These are phyloP conservation scores for Apis laboriosa DNA, from an alignment of 1,140 invertebrate species.

Conservation along the genomic window DNA sequence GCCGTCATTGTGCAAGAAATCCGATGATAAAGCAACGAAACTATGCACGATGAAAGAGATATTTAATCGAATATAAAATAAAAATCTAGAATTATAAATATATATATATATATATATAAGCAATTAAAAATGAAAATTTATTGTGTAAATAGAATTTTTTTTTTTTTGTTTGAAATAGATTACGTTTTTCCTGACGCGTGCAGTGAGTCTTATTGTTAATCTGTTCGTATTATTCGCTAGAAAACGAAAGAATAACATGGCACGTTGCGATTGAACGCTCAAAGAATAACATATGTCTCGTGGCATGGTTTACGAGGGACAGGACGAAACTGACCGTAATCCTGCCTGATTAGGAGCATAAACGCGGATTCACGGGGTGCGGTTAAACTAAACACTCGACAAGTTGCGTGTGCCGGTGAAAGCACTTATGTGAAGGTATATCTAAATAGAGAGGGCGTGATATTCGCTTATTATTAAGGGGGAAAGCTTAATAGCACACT, in stretches of 20 bases:
- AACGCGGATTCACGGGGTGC: constrained; percentile 45
- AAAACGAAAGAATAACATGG: constrained; percentile 42
- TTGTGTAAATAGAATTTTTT: too few relatives aligned
- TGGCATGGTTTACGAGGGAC: constrained; percentile 38
- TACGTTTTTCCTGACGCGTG: constrained; percentile 12
- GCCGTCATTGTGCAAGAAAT: neutral
- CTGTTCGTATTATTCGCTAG: neutral
- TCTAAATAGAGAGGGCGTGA: constrained; percentile 16
- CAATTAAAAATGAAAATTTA: too few relatives aligned
- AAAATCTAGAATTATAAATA: neutral
- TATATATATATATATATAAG: too few relatives aligned
- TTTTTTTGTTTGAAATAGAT: neutral
- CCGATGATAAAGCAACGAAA: neutral
- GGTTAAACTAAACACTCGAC: constrained; percentile 72
- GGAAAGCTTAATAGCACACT: neutral
- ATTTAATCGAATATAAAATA: neutral
- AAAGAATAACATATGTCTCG: constrained; percentile 63
- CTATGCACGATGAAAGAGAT: neutral
- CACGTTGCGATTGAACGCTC: neutral
- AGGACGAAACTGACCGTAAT: constrained; percentile 56
- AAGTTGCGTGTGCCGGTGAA: constrained; percentile 65
- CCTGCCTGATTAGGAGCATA: constrained; percentile 64
- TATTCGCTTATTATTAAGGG: constrained; percentile 42
- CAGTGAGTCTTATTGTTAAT: neutral
- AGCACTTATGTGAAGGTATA: constrained; percentile 57